Evolutionary conservation across 2,113 vertebrate genomes (phyloP).

Genomic region (Ibidorhyncha struthersii): DNA sequence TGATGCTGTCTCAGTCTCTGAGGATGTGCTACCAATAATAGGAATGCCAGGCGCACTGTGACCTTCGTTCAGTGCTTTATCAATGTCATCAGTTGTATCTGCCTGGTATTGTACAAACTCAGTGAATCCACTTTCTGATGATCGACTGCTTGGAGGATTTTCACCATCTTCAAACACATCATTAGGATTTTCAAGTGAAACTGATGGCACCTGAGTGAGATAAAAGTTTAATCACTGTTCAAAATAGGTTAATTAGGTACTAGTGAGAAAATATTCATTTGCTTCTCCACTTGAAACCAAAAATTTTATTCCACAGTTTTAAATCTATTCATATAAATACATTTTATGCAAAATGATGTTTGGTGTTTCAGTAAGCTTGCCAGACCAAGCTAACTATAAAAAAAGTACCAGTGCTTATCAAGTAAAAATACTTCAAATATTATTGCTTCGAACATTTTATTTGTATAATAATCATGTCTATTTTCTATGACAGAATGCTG

Average conservation of each 20-base stretch:
- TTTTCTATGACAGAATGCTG: background rate
- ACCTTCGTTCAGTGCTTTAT: constrained; percentile 68
- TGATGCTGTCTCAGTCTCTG: constrained; percentile 81
- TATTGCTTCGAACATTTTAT: background rate
- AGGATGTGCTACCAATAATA: constrained; percentile 75
- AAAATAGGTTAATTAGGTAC: background rate
- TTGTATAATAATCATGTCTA: background rate
- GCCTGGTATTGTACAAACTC: constrained; percentile 95
- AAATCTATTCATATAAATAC: background rate
- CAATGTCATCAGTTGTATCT: constrained; percentile 80
- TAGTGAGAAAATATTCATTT: background rate
- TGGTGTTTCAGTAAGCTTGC: background rate
- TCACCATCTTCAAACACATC: constrained; percentile 90
- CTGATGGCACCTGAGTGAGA: constrained; percentile 73
- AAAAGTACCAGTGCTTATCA: background rate
- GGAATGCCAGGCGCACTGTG: constrained; percentile 53
- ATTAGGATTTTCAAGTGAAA: constrained; percentile 75
- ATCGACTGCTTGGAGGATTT: constrained; percentile 80
- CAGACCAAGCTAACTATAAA: background rate
- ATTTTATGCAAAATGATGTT: background rate
- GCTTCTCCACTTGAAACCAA: background rate
- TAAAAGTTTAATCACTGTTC: background rate
- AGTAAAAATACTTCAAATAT: background rate
- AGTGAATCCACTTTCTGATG: constrained; percentile 93
- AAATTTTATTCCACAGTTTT: background rate